A percentile compares a stretch with the other conserved stretches of the same genome.
Conservation (phyloP, 2,797 vertebrate species). For the Cynodonichthys magdalenae region DNA sequence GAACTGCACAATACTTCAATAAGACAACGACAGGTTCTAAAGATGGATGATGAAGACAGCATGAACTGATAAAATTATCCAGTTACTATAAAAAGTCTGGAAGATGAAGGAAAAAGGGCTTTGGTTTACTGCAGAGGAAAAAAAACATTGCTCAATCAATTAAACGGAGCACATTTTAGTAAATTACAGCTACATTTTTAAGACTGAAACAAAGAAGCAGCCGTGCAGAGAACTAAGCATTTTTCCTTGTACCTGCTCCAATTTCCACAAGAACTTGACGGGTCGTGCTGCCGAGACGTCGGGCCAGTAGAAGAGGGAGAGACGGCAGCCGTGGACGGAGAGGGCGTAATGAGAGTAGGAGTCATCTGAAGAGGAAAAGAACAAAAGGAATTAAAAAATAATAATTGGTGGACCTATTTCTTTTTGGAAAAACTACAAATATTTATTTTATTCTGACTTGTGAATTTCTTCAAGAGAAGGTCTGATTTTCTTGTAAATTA, state of each 20-base stretch:
- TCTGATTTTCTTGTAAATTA: not conserved
- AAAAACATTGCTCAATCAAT: not conserved
- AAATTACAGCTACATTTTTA: conserved; percentile 19
- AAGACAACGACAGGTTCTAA: conserved; percentile 8
- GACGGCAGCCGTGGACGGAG: conserved; percentile 93
- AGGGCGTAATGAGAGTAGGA: conserved; percentile 96
- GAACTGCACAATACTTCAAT: conserved; percentile 2
- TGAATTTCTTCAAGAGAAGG: conserved; percentile 1
- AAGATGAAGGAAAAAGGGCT: conserved; percentile 2
- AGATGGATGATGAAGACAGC: conserved; percentile 7
- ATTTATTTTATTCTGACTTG: conserved; percentile 5
- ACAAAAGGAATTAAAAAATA: conserved; percentile 3
- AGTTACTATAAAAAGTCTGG: conserved; percentile 3
- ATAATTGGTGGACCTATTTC: conserved; percentile 29
- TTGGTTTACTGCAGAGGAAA: not conserved
- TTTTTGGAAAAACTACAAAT: conserved; percentile 9
- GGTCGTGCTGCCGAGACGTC: conserved; percentile 91
- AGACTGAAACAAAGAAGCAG: conserved; percentile 29
- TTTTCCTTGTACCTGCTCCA: conserved; percentile 89
- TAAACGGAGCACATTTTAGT: not conserved
- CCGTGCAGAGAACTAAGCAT: conserved; percentile 14
- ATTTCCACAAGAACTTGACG: conserved; percentile 98
- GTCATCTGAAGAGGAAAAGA: conserved; percentile 82
- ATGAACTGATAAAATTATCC: conserved; percentile 17
- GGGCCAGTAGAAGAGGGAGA: conserved; percentile 97